Base-by-base conservation (phyloP, 1,140 invertebrate species). In the Micrasema minimum region DNA sequence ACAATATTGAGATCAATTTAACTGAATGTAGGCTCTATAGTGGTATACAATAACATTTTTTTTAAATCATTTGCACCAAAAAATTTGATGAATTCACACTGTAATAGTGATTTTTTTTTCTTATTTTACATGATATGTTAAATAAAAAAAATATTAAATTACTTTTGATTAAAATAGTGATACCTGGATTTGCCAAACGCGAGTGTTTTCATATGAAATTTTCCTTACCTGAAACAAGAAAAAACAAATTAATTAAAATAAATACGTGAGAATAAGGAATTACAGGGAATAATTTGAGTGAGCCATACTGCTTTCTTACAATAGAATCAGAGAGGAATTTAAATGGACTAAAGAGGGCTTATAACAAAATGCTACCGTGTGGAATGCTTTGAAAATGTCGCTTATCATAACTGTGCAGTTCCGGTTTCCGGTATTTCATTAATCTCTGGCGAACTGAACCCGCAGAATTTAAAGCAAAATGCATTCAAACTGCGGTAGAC, bases 191-290 rank as follows among this genome's bases (percentile, higher is more conserved):
- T n/a, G n/a, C n/a, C n/a, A n/a, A n/a, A n/a, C n/a, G n/a, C n/a
- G n/a, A n/a, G n/a, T n/a, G n/a, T n/a, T n/a, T n/a, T n/a, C n/a
- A n/a, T n/a, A n/a, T n/a, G n/a, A n/a, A 12, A 18, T 11, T 51
- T n/a, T 51, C 50, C 50, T 51, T 51, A 51, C 50, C 50, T 51
- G 50, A 51, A 51, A 51, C 50, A 51, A 51, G 18, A 1, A 45
- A 23, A 51, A 51, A 51, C 20, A 26, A 2, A 22, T 26, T 22
- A 51, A 16, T 51, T 51, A 26, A 51, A 51, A 51, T n/a, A 18
- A 18, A 26, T 22, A 20, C 16, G 10, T 51, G 12, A 51, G 14
- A 10, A 51, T 51, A 11, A 51, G 11, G 2, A 43, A 14, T 12
- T n/a, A 43, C 16, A 5, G 11, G 12, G 41, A 4, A n/a, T 43